These are phyloP conservation scores for Subacronicta megacephala DNA, from an alignment of 2,888 invertebrate genomes.

Conservation along the genomic window DNA sequence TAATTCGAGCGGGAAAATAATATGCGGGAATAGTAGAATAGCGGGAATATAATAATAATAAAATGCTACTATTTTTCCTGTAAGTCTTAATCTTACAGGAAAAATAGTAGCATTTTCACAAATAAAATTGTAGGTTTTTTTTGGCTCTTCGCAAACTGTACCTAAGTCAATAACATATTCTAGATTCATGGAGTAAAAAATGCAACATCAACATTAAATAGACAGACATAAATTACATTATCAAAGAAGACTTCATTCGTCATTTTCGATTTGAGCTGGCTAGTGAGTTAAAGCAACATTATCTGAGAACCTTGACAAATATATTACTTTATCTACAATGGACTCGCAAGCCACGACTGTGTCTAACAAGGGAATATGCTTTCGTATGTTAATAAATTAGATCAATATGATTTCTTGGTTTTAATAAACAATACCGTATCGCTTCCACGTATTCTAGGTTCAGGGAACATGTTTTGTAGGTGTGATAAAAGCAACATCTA, in stretches of 20 bases:
- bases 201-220: no score
- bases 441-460: constrained; percentile 11
- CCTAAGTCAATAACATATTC: no score
- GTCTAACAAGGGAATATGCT: constrained; percentile 33
- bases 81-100: no score
- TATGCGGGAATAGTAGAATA: no score
- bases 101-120: no score
- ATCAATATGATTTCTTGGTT: constrained; percentile 10
- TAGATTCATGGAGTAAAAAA: no score
- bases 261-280: not conserved
- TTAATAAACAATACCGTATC: constrained; percentile 12
- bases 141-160: no score
- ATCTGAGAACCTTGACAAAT: constrained; percentile 25
- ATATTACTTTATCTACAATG: constrained; percentile 14
- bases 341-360: constrained; percentile 33
- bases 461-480: not conserved
- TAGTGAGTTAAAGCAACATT: not conserved
- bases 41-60: no score
- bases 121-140: no score
- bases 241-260: not conserved
- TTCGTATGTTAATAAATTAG: constrained; percentile 39
- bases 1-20: no score
- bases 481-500: no score
- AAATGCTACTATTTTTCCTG: no score
- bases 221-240: not conserved